Base-by-base conservation (phyloP, 1,140 invertebrate species). In the Zophobas morio region DNA sequence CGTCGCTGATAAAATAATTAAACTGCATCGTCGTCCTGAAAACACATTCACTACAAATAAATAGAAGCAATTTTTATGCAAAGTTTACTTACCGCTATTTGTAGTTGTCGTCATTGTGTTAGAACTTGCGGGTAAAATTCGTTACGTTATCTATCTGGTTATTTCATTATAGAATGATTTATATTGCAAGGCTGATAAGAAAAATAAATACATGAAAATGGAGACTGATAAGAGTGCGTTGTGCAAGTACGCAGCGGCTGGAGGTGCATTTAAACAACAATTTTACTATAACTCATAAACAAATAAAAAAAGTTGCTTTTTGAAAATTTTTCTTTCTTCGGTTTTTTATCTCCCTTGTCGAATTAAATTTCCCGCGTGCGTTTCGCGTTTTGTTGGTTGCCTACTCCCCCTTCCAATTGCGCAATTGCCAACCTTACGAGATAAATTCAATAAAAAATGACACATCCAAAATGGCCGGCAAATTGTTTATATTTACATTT, bases 401-500 rank as follows among this genome's bases (percentile, higher is more conserved):
- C 56, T 46, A 46, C 42, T 8, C 42, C 42, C 42, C 42, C 42
- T 46, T 8, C 8, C 3, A 60, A 60, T 1, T 60, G 56, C 56
- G 56, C 56, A 60, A 35, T 5, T 36, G 35, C 56, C 5, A 54
- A 4, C 2, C 32, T 32, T 36, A 1, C 36, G 5, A 8, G 42
- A 46, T 46, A 60, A 60, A 60, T 60, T 60, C 56, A 36, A 60
- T 60, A 53, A 60, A 60, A 57, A 60, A 60, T 20, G 37, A 35
- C 56, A 37, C n/a, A 6, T 35, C 6, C 8, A 60, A 60, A 36
- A 60, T 60, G 56, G 56, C 56, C 56, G 56, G 32, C 56, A 36
- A 60, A 60, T 8, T 60, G 56, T 60, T 60, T 60, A 36, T 60
- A 60, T 60, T 60, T 60, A 60, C 56, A 60, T 60, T 60, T 36